phyloP scores from a whole-genome alignment of 2,888 invertebrate genomes.

The Cheilosia pagana region DNA sequence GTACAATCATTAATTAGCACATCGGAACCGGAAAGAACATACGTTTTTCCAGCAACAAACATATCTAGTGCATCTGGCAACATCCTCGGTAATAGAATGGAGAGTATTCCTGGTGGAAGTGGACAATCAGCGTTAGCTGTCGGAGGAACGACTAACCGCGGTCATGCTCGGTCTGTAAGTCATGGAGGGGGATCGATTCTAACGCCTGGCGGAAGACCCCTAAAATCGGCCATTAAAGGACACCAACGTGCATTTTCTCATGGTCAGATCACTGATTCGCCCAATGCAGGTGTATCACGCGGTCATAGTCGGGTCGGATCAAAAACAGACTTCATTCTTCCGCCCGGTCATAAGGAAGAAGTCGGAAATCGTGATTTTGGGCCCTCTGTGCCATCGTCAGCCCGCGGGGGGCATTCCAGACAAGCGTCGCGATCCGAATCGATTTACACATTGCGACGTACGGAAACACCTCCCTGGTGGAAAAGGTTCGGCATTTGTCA shows the following conservation, averaged over 20 bases:
- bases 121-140: slow-evolving; percentile 61
- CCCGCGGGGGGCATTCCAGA: slow-evolving; percentile 88
- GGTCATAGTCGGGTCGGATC: slow-evolving; percentile 93
- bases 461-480: slow-evolving; percentile 89
- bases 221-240: slow-evolving; percentile 89
- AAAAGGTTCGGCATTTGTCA: slow-evolving; percentile 87
- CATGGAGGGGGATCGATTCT: slow-evolving; percentile 89
- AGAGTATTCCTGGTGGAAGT: slow-evolving; percentile 76
- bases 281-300: slow-evolving; percentile 80
- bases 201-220: slow-evolving; percentile 86
- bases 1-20: slow-evolving; percentile 73
- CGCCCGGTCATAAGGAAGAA: slow-evolving; percentile 92
- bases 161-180: slow-evolving; percentile 92
- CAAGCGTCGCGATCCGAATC: slow-evolving; percentile 95
- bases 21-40: slow-evolving; percentile 82
- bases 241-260: slow-evolving; percentile 94
- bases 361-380: slow-evolving; percentile 87
- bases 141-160: slow-evolving; percentile 80
- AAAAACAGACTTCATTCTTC: slow-evolving; percentile 94
- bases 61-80: slow-evolving; percentile 76
- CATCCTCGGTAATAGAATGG: slow-evolving; percentile 76
- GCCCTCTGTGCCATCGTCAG: slow-evolving; percentile 83
- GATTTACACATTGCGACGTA: slow-evolving; percentile 92
- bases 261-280: slow-evolving; percentile 90
- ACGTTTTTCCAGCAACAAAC: slow-evolving; percentile 81